Conservation (phyloP, 2,113 vertebrate genomes). For the Melierax canorus region DNA sequence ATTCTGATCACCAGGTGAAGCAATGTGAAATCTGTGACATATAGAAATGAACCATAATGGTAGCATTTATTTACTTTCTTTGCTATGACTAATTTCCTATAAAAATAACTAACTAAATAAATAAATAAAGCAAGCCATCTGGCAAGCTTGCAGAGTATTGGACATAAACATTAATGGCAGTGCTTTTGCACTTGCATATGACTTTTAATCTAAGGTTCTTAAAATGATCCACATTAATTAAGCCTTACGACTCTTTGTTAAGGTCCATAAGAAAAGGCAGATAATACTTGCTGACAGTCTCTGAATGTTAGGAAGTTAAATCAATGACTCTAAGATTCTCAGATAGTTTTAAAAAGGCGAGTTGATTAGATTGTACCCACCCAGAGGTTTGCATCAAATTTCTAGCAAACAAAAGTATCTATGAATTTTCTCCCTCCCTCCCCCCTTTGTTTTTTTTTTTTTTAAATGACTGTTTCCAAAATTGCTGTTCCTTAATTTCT, state of each 20-base stretch:
- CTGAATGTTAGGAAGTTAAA: not conserved
- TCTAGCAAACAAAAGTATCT: not conserved
- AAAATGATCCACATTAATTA: not conserved
- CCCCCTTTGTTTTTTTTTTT: too few relatives aligned
- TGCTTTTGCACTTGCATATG: not conserved
- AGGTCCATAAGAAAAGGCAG: not conserved
- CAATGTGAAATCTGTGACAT: not conserved
- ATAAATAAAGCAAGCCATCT: not conserved
- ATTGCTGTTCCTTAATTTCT: not conserved
- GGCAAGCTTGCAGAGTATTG: not conserved
- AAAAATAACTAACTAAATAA: not conserved
- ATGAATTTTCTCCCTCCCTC: accelerated
- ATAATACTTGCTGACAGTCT: not conserved
- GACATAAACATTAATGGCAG: not conserved
- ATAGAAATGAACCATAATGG: not conserved
- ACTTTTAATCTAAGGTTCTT: not conserved
- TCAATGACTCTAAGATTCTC: not conserved
- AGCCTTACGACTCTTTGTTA: not conserved
- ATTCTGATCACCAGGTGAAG: not conserved
- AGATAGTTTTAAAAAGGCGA: not conserved
- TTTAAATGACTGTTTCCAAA: not conserved
- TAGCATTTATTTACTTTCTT: not conserved
- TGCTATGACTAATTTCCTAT: not conserved
- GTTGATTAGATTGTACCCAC: not conserved
- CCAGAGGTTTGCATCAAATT: not conserved